Conservation (phyloP, 1,140 invertebrate species). For the Drosophila ironensis region DNA sequence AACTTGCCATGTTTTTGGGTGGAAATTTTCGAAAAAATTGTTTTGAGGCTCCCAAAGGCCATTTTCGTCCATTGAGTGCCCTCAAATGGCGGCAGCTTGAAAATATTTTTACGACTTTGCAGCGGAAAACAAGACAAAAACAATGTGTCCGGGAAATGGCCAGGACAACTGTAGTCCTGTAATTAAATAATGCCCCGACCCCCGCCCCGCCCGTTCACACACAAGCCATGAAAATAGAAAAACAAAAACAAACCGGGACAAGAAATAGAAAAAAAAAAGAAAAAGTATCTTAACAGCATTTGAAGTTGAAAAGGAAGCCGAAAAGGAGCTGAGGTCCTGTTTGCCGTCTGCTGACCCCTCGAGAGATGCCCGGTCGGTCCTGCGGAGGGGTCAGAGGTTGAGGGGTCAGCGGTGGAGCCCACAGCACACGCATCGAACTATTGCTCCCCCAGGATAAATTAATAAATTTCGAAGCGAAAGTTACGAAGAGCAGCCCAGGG, state of each 20-base stretch:
- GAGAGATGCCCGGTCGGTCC: background rate
- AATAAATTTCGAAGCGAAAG: conserved; percentile 73
- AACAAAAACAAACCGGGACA: conserved; percentile 20
- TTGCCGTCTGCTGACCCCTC: conserved; percentile 1
- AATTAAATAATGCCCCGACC: conserved; percentile 44
- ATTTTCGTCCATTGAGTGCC: conserved; percentile 24
- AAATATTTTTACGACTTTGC: conserved; percentile 60
- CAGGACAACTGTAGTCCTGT: conserved; percentile 40
- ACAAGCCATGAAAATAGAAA: conserved; percentile 20
- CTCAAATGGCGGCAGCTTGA: conserved; percentile 24
- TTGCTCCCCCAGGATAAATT: conserved; percentile 77
- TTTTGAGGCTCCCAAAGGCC: conserved; percentile 64
- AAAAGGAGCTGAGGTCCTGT: conserved; percentile 6
- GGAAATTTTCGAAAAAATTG: conserved; percentile 43
- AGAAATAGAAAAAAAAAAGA: conserved; percentile 27
- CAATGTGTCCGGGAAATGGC: background rate
- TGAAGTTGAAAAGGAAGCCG: conserved; percentile 54
- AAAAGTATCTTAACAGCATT: conserved; percentile 70
- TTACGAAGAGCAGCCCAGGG: conserved; percentile 31
- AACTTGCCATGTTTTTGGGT: conserved; percentile 30
- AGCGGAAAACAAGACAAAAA: conserved; percentile 11
- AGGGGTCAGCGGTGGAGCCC: conserved; percentile 9
- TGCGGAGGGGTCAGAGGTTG: conserved; percentile 32
- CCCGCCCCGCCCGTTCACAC: background rate
- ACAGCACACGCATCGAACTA: conserved; percentile 57